Base-by-base conservation (phyloP, 2,888 invertebrate species). In the Cerceris rybyensis region DNA sequence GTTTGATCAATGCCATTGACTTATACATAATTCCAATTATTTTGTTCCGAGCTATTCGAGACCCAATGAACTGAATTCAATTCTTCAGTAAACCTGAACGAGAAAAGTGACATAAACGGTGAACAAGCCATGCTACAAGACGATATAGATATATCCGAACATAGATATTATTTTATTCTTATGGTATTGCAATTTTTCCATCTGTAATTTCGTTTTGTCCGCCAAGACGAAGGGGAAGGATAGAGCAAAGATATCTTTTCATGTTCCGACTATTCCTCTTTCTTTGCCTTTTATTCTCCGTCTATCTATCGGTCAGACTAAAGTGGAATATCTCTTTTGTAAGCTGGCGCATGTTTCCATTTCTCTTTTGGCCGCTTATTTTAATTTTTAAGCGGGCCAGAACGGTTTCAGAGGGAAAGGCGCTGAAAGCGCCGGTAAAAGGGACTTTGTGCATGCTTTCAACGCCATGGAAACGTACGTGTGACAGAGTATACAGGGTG, bases 281-380 rank as follows among this genome's bases (percentile, higher is more conserved):
- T 83, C 84, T 74, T 66, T 75, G 60, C 42, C 68, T 70, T 57
- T 59, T 64, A 46, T 72, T 63, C 41, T 67, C 42, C 42, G 52
- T 28, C 16, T 39, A 9, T 52, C 50, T 54, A 16, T 41, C 70
- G 64, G 77, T 81, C 86, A 75, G 52, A 76, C 76, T 74, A 85
- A 88, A 88, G 85, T 86, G 88, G 87, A 88, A 88, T 89, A 89
- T 89, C 89, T 89, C 88, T 87, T 89, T 89, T 89, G 88, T 88
- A 88, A 89, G 89, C 87, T 75, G 82, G 71, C 72, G 83, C 87
- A 82, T 86, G 88, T 85, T 88, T 88, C 85, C 86, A 83, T 84
- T 85, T 81, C 86, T 83, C 82, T 28, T 4, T 81, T 76, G 80
- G 78, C 84, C 88, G 86, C 87, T 88, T 84, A 88, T 88, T 88